Percentiles rank a stretch among this genome's conserved stretches.
Conservation (phyloP, 2,797 vertebrate species). For the Cichlasoma orientale region DNA sequence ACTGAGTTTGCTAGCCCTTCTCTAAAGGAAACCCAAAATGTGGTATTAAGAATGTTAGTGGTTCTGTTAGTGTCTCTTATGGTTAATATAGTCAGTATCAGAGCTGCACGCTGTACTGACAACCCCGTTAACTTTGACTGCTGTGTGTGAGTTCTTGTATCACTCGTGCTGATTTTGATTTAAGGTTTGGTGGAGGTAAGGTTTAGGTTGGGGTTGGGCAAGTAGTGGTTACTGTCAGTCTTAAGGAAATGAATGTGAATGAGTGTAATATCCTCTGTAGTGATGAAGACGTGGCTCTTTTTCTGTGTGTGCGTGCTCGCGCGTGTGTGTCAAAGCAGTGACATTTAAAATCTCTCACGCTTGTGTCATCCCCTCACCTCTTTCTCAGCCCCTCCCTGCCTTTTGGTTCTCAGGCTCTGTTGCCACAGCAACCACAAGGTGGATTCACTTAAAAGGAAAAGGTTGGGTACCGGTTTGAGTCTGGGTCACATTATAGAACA, state of each 20-base stretch:
- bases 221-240: not conserved
- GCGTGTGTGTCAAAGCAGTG: not conserved
- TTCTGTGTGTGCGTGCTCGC: not conserved
- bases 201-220: not conserved
- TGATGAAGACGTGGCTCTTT: not conserved
- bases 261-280: slow-evolving; percentile 1
- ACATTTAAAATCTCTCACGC: slow-evolving; percentile 37
- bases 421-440: slow-evolving; percentile 57
- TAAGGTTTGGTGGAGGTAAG: not conserved
- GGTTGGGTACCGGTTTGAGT: slow-evolving; percentile 45
- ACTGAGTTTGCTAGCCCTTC: not conserved
- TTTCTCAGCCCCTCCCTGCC: slow-evolving; percentile 9
- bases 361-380: slow-evolving; percentile 3
- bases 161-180: too few relatives aligned
- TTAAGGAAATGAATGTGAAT: not conserved
- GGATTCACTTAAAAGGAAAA: slow-evolving; percentile 29
- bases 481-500: slow-evolving; percentile 32
- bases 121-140: not conserved
- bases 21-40: not conserved
- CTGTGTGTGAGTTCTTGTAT: too few relatives aligned
- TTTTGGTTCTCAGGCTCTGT: slow-evolving; percentile 65
- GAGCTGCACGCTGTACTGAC: not conserved
- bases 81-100: not conserved
- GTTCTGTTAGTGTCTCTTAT: not conserved
- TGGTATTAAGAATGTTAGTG: not conserved